phyloP scores from a whole-genome alignment of 64 coral and sea anemone species.

The Platygyra sinensis region DNA sequence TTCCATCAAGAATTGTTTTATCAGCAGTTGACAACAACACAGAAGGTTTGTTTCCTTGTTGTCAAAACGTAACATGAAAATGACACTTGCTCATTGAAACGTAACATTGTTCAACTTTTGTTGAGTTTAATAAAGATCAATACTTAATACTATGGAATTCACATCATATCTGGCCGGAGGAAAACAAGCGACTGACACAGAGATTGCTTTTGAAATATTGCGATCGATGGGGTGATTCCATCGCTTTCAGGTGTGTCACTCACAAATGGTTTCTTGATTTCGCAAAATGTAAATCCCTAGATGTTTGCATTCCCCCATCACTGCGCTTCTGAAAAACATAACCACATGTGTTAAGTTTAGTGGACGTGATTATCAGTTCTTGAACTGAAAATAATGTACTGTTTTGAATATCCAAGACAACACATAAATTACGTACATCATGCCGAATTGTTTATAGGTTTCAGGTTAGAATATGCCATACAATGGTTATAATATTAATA shows the following conservation, averaged over 20 bases:
- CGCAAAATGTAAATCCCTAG: not conserved
- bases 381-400: too few relatives aligned
- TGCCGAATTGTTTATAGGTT: too few relatives aligned
- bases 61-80: not conserved
- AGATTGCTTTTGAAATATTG: not conserved
- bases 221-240: not conserved
- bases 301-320: slow-evolving; percentile 30
- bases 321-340: not conserved
- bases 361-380: too few relatives aligned
- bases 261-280: not conserved
- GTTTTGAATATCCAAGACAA: too few relatives aligned
- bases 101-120: slow-evolving; percentile 1
- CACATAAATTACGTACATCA: too few relatives aligned
- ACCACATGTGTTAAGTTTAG: too few relatives aligned
- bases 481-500: too few relatives aligned
- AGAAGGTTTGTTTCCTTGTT: slow-evolving; percentile 3
- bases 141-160: not conserved
- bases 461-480: too few relatives aligned
- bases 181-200: not conserved
- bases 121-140: slow-evolving; percentile 16
- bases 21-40: slow-evolving; percentile 6
- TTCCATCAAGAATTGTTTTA: not conserved
- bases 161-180: not conserved
- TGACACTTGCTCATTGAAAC: slow-evolving; percentile 22
- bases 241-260: not conserved